Base-by-base conservation (phyloP, 2,888 invertebrate species). In the Napeogenes sylphis region DNA sequence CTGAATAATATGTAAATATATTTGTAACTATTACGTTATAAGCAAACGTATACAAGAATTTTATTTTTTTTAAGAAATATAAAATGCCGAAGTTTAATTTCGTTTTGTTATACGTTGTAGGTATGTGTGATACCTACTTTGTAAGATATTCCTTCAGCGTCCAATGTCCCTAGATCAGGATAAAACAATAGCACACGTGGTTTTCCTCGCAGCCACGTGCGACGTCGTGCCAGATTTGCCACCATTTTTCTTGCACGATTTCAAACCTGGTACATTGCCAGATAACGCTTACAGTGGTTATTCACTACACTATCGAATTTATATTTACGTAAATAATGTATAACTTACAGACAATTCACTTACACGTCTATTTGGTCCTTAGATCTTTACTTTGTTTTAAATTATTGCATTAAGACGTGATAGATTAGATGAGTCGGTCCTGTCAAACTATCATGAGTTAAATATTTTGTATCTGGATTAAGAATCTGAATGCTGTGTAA, bases 161-260 rank as follows among this genome's bases (percentile, higher is more conserved):
- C 63, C 55, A 62, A 60, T 64, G 65, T 68, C 68, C 51, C 51
- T 51, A 51, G 64, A 64, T 67, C 60, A 62, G 64, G 69, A 69
- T 70, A 66, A 71, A 71, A 70, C 70, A 70, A 70, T 71, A 70
- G 69, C 66, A 63, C 70, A 70, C 68, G 71, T 67, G 71, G 68
- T 70, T 70, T 46, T 46, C 14, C 54, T 33, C 38, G 55, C 14
- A 51, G 61, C 65, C 65, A 65, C 67, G 65, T 65, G 68, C 63
- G 55, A 56, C 56, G 64, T 66, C 71, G 71, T 68, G 68, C 67
- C 66, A 67, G 71, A 68, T 67, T 70, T 71, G 70, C 68, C 71
- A 71, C 68, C 68, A 71, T 71, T 71, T 71, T 71, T 71, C 71
- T 71, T 71, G 71, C 70, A 71, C 71, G 71, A 68, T 67, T 69